Evolutionary conservation across 2,888 invertebrate species (phyloP), one percentile per base, ranked within the genome.

Genomic region (Halictus quadricinctus): DNA sequence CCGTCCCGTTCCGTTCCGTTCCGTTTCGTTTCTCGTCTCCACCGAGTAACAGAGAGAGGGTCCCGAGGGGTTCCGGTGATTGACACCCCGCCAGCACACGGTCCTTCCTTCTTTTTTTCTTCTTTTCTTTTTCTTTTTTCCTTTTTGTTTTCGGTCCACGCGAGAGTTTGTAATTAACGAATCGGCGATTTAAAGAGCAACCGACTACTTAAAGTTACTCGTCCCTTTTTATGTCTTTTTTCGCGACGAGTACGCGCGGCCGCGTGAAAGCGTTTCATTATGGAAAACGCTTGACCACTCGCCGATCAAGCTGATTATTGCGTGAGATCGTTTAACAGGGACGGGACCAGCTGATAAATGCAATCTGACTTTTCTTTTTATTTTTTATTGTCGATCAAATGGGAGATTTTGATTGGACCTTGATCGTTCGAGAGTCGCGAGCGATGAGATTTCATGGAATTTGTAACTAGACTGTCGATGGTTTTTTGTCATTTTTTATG

Each of bases 1-100:
- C 64, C 64, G 64, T 58, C 8, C 54, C 54, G 21, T 54, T 6
- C 50, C 64, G 76, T 46, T 43, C 36, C 36, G 36, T 73, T 29
- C n/a, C 41, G 76, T 78, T 74, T 66, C 77, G 82, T 72, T 82
- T 82, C 58, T 58, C 77, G 54, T 76, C 77, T 50, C 46, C 66
- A 48, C 60, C 64, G 64, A 12, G 50, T 58, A 50, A 69, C 29
- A 54, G 43, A 41, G 25, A 64, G 64, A 64, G n/a, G 25, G 25
- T 48, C 77, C 73, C 48, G 50, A 75, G 77, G 77, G 77, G 43
- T 29, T 74, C 66, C 41, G 36, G 76, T 78, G 84, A 84, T 74
- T 75, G 84, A 78, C 84, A 77, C 60, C 18, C 64, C 41, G 18
- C 15, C 72, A 29, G 21, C 1, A n/a, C 41, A 69, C 54, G 69